A percentile compares a stretch with the other conserved stretches of the same genome.
Conservation (phyloP, 2,113 vertebrate species). For the Erythrolamprus reginae region DNA sequence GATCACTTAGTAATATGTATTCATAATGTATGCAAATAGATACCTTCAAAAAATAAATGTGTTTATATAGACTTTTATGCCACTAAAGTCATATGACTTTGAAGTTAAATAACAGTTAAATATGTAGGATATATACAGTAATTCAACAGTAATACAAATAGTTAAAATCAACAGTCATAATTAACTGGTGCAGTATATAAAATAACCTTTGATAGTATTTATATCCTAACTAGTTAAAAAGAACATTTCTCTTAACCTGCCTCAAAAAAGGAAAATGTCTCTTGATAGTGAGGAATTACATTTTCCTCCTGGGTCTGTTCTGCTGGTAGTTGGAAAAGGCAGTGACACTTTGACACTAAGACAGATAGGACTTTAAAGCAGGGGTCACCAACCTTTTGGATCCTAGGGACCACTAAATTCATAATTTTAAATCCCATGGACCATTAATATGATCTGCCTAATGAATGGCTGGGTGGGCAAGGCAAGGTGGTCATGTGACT, state of each 20-base stretch:
- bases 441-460: no score
- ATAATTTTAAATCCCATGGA: no score
- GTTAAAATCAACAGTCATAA: neutral
- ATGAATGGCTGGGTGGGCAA: no score
- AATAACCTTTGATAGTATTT: neutral
- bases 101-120: neutral
- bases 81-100: neutral
- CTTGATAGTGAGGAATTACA: neutral
- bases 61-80: neutral
- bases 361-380: neutral
- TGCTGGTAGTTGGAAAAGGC: neutral
- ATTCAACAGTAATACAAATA: neutral
- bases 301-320: neutral
- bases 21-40: neutral
- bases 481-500: no score
- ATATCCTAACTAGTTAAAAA: neutral
- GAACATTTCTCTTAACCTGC: neutral
- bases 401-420: no score
- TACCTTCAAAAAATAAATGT: neutral
- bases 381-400: no score
- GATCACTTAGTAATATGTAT: neutral
- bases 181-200: neutral
- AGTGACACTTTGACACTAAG: neutral
- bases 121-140: neutral
- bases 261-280: neutral